Conservation (phyloP, 2,113 vertebrate species). For the Apistogramma diplotaenia region DNA sequence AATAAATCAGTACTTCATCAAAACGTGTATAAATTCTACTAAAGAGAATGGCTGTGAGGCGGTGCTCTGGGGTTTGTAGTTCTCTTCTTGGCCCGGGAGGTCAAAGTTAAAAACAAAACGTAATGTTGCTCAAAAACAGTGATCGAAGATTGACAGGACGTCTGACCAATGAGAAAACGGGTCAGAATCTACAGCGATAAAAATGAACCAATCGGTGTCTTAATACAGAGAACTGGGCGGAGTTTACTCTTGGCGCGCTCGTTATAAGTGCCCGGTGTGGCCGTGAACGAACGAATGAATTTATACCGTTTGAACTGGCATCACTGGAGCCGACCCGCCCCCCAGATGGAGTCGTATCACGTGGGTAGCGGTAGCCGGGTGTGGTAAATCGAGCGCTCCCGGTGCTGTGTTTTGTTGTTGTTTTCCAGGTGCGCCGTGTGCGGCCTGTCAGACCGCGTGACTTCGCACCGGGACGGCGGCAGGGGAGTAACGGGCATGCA, state of each 20-base stretch:
- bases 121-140: not conserved
- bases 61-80: not conserved
- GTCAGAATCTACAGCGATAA: not conserved
- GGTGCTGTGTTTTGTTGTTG: conserved; percentile 68
- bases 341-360: not conserved
- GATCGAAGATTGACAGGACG: not conserved
- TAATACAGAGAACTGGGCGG: not conserved
- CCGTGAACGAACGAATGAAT: too few relatives aligned
- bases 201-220: not conserved
- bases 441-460: conserved; percentile 52
- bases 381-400: not conserved
- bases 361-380: accelerated
- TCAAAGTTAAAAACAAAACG: not conserved
- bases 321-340: not conserved
- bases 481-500: conserved; percentile 60
- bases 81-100: not conserved
- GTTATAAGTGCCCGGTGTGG: accelerated
- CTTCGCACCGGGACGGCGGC: conserved; percentile 18
- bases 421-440: conserved; percentile 53
- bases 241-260: not conserved
- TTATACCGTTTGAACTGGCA: accelerated
- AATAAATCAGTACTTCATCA: too few relatives aligned
- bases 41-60: too few relatives aligned
- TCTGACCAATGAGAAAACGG: not conserved
- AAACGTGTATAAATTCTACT: too few relatives aligned